phyloP scores from a whole-genome alignment of 2,888 invertebrate species.

The Volucella zonaria region DNA sequence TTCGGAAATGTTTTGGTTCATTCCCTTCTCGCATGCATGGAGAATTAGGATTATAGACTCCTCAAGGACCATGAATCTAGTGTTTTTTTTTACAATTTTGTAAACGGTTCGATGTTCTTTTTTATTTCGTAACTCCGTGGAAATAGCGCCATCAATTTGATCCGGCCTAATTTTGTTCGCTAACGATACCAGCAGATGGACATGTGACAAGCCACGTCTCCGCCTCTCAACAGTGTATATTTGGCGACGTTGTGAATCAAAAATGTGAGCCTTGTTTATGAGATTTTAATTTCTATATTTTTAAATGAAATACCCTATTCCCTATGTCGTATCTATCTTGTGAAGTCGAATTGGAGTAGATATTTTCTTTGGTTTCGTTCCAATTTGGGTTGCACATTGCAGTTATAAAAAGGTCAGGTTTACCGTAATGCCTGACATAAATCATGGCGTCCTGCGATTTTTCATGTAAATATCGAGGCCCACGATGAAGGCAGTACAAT shows the following conservation, averaged over 20 bases:
- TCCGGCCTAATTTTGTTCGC: neutral
- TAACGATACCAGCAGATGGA: neutral
- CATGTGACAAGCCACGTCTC: slow-evolving; percentile 2
- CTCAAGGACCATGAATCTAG: too few relatives aligned
- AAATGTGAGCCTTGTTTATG: slow-evolving; percentile 1
- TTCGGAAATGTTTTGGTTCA: too few relatives aligned
- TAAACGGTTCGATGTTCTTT: neutral
- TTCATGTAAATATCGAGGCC: slow-evolving; percentile 8
- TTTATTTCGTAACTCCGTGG: neutral
- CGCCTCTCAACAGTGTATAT: neutral
- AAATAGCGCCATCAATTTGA: neutral
- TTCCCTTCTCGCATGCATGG: too few relatives aligned
- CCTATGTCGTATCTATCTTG: neutral
- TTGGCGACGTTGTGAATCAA: neutral
- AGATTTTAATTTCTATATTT: neutral
- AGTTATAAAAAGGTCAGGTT: too few relatives aligned
- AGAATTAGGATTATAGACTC: too few relatives aligned
- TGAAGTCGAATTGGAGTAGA: too few relatives aligned
- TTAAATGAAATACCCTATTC: neutral
- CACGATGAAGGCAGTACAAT: slow-evolving; percentile 4
- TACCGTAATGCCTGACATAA: too few relatives aligned
- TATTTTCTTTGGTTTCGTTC: too few relatives aligned
- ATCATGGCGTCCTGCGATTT: neutral
- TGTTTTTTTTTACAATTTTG: too few relatives aligned
- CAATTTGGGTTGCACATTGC: too few relatives aligned